Evolutionary conservation across 1,140 invertebrate genomes (phyloP).

Genomic region (Solenopsis fugax): DNA sequence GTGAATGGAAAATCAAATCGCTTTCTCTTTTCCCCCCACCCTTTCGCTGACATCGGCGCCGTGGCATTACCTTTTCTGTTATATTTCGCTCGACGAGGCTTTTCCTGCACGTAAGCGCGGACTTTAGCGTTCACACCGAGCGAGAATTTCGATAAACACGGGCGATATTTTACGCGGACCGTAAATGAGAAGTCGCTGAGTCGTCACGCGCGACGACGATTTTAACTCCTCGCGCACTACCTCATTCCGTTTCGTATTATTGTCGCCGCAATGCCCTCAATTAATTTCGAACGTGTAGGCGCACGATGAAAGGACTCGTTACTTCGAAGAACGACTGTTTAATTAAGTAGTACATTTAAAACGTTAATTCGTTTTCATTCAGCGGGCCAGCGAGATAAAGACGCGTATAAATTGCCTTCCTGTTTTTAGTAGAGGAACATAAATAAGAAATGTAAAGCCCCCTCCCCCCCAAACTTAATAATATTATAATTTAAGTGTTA

Average conservation of each 20-base stretch:
- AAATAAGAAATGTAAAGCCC: neutral
- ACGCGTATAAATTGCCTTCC: neutral
- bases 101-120: neutral
- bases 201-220: neutral
- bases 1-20: conserved; percentile 49
- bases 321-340: neutral
- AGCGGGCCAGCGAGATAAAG: neutral
- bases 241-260: conserved; percentile 11
- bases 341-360: conserved; percentile 12
- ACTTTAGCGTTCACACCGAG: conserved; percentile 1
- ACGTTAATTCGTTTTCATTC: neutral
- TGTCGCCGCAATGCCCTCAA: neutral
- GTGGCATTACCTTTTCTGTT: neutral
- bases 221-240: neutral
- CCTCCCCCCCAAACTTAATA: neutral
- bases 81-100: neutral
- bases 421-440: neutral
- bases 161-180: conserved; percentile 4
- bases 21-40: neutral
- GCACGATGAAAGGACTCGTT: neutral
- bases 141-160: conserved; percentile 46
- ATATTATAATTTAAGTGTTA: neutral
- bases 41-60: neutral
- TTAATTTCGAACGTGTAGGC: conserved; percentile 20
- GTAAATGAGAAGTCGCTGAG: conserved; percentile 8